A percentile compares a stretch with the other conserved stretches of the same genome.
These are phyloP conservation scores for Ochlodes sylvanus DNA, from an alignment of 2,888 invertebrate species.

Conservation along the genomic window DNA sequence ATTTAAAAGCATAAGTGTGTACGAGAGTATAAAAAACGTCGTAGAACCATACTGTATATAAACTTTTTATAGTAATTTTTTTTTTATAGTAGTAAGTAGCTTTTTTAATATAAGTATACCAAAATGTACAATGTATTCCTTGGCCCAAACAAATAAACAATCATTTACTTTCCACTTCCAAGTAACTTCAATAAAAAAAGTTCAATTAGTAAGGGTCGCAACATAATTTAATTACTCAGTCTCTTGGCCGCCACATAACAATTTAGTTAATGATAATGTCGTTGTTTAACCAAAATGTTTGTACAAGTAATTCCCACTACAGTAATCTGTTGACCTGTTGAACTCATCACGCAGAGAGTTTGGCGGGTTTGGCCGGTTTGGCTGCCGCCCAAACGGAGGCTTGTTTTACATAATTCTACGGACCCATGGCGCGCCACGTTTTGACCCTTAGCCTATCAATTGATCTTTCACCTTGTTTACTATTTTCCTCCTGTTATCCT, in stretches of 20 bases:
- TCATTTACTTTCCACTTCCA: too few species aligned
- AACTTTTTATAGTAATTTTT: too few species aligned
- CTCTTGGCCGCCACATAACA: conserved; percentile 5
- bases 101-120: too few species aligned
- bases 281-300: conserved; percentile 26
- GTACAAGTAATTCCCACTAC: conserved; percentile 35
- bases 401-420: conserved; percentile 37
- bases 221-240: conserved; percentile 14
- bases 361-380: conserved; percentile 1
- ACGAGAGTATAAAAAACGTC: too few species aligned
- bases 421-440: conserved; percentile 19
- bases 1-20: too few species aligned
- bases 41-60: too few species aligned
- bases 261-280: conserved; percentile 23
- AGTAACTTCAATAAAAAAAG: too few species aligned
- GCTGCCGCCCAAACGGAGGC: conserved; percentile 25
- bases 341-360: conserved; percentile 23
- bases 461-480: conserved; percentile 10
- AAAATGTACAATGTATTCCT: too few species aligned
- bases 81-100: too few species aligned
- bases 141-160: too few species aligned
- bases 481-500: conserved; percentile 8
- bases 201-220: conserved; percentile 5
- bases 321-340: conserved; percentile 37
- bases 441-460: neutral